phyloP scores from a whole-genome alignment of 2,797 vertebrate genomes.

The Alca torda region DNA sequence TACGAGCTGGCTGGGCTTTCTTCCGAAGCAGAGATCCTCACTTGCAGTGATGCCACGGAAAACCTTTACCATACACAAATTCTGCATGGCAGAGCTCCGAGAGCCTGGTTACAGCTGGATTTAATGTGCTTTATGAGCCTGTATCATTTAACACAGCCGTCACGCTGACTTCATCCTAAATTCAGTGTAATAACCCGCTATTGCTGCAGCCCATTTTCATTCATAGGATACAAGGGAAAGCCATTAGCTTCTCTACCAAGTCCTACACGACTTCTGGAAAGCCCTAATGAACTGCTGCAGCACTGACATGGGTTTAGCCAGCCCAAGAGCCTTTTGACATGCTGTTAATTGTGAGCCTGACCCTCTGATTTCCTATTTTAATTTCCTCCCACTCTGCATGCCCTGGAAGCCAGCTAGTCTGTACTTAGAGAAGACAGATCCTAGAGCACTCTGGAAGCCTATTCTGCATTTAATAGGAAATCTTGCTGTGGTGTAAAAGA shows the following conservation, averaged over 20 bases:
- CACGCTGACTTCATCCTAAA: background rate
- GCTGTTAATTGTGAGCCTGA: constrained; percentile 56
- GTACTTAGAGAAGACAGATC: constrained; percentile 13
- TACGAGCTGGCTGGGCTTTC: too few relatives aligned
- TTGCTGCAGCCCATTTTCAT: background rate
- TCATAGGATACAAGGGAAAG: background rate
- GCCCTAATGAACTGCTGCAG: background rate
- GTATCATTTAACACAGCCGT: background rate
- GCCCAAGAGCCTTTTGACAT: constrained; percentile 32
- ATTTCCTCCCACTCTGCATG: constrained; percentile 29
- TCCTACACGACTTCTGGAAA: background rate
- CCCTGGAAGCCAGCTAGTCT: constrained; percentile 4
- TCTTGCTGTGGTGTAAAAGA: constrained; percentile 12
- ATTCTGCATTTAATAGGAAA: background rate
- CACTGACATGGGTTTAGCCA: background rate
- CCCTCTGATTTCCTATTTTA: constrained; percentile 56
- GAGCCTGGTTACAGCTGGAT: background rate
- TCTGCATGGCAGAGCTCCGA: background rate
- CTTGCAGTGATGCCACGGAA: background rate
- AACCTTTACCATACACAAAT: background rate
- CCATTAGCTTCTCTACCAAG: background rate
- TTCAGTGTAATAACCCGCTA: background rate
- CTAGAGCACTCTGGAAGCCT: constrained; percentile 7
- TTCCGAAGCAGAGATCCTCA: background rate
- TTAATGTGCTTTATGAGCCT: background rate